A percentile compares a stretch with the other conserved stretches of the same genome.
phyloP scores from a whole-genome alignment of 2,888 invertebrate species.

The Hyppa rectilinea region DNA sequence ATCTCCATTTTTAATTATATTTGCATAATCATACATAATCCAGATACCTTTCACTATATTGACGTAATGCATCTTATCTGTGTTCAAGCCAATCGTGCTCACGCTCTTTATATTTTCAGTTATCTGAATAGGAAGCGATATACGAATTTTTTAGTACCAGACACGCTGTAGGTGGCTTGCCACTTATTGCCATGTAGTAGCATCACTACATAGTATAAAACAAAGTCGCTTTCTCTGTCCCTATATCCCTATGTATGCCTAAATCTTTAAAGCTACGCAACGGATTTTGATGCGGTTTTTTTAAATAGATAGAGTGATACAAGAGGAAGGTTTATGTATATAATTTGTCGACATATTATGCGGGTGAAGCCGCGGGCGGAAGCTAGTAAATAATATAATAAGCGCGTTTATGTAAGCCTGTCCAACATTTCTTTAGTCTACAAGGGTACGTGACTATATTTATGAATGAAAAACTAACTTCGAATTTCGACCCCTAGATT shows the following conservation, averaged over 20 bases:
- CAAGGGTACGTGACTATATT: slow-evolving; percentile 26
- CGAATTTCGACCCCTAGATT: slow-evolving; percentile 5
- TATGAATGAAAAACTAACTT: slow-evolving; percentile 3
- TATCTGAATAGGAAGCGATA: slow-evolving; percentile 33
- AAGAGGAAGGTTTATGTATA: too few relatives aligned
- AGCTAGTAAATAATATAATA: slow-evolving; percentile 2
- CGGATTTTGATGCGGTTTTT: too few relatives aligned
- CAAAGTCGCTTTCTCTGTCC: too few relatives aligned
- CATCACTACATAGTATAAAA: too few relatives aligned
- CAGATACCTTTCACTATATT: slow-evolving; percentile 31
- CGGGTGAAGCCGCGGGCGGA: too few relatives aligned
- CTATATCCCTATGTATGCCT: too few relatives aligned
- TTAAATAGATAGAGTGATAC: too few relatives aligned
- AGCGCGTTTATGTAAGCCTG: not conserved
- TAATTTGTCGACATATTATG: too few relatives aligned
- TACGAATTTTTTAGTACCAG: slow-evolving; percentile 26
- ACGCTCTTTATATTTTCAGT: slow-evolving; percentile 27
- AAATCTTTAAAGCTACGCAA: too few relatives aligned
- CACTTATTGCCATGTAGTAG: not conserved
- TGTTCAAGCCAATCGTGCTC: slow-evolving; percentile 14
- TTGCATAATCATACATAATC: slow-evolving; percentile 40
- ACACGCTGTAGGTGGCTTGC: not conserved
- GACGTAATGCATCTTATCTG: slow-evolving; percentile 38
- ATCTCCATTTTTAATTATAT: not conserved
- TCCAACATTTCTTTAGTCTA: slow-evolving; percentile 5